Evolutionary conservation across 2,113 vertebrate genomes (phyloP), one percentile per base, ranked within the genome.

Genomic region (Crotalus tigris): DNA sequence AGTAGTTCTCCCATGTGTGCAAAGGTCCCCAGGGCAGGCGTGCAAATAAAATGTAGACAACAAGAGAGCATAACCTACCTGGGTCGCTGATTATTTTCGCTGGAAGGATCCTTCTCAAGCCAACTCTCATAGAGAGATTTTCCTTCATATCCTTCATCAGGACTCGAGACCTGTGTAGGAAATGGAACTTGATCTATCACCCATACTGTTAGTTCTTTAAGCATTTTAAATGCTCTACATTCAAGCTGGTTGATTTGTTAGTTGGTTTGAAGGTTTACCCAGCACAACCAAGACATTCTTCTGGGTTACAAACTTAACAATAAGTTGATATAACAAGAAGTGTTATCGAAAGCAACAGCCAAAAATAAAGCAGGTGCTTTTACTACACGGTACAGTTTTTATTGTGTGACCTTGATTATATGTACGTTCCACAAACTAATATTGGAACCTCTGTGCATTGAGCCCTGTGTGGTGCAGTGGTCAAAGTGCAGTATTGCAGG

Each of bases 111-210:
- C 94, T 98, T 99, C 92, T 98, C 98, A 92, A 99, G 98, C 99
- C 99, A 99, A 69, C 98, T 99, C 51, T 99, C 97, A 94, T 98
- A 99, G 86, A 99, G 98, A 94, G 98, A 98, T 91, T 98, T 96
- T 86, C 95, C 96, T 92, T 98, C 98, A 95, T 98, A 99, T 89
- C 98, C 99, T 33, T 98, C 98, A 95, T 99, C 99, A 58, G 99
- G 99, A 93, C 99, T 99, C 91, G 93, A 86, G 90, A 99, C 98
- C 99, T 99, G 92, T 58, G 58, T 95, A 23, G 93, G 57, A 21
- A 97, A 94, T 95, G 3, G 49, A 92, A 64, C 33, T 9, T 21
- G 33, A 44, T 39, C 75, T 44, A 9, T 39, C 33, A 44, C 3
- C 75, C 75, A 44, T 7, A 81, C 39, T 9, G 69, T 19, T 81